Evolutionary conservation across 2,888 invertebrate genomes (phyloP).

Genomic region (Eupsilia transversa): DNA sequence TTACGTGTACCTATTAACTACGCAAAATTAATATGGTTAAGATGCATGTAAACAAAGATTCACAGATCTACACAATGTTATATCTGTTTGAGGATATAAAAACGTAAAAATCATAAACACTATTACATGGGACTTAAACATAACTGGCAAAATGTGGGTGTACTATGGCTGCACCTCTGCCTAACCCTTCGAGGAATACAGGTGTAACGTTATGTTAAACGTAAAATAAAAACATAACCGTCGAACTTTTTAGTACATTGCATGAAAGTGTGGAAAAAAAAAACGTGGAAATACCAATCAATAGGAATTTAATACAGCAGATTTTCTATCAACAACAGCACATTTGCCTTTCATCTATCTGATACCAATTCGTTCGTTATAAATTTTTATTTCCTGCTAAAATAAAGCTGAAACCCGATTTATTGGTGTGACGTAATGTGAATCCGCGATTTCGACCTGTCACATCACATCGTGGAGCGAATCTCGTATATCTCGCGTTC

Average conservation of each 20-base stretch:
- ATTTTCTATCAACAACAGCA: neutral
- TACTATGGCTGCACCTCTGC: no score
- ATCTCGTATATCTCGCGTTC: slow-evolving; percentile 44
- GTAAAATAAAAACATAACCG: no score
- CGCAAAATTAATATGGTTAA: neutral
- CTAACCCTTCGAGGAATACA: no score
- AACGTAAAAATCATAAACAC: no score
- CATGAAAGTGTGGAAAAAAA: neutral
- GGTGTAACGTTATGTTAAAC: no score
- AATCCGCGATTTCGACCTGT: slow-evolving; percentile 48
- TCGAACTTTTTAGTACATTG: neutral
- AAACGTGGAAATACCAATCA: neutral
- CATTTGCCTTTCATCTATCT: neutral
- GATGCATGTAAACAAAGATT: neutral
- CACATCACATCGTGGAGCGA: slow-evolving; percentile 45
- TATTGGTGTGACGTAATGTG: slow-evolving; percentile 17
- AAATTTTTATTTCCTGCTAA: slow-evolving; percentile 11
- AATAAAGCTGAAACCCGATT: slow-evolving; percentile 28
- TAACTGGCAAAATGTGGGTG: no score
- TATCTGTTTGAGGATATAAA: no score
- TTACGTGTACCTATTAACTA: neutral
- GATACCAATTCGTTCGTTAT: neutral
- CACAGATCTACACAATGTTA: neutral
- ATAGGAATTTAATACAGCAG: neutral
- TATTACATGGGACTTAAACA: no score